Percentiles rank a stretch among this genome's conserved stretches.
Evolutionary conservation across 2,113 vertebrate genomes (phyloP).

Genomic region (Setophaga petechia): DNA sequence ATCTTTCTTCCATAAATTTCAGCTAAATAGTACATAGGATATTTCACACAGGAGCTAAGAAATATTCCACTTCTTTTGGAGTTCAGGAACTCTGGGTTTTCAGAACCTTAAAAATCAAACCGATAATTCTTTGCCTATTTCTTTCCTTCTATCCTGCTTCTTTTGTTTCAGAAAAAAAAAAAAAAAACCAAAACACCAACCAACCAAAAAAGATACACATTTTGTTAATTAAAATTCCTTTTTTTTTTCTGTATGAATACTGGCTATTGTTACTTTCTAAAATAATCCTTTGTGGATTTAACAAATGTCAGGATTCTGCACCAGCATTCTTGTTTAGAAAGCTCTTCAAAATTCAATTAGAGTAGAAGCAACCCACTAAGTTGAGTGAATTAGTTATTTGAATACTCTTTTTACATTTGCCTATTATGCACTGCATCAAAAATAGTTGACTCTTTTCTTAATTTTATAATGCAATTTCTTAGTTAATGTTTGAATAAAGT

Average conservation of each 20-base stretch:
- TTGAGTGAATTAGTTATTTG: conserved; percentile 16
- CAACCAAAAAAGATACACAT: conserved; percentile 17
- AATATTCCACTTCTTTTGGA: not conserved
- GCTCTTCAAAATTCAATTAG: conserved; percentile 25
- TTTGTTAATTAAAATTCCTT: conserved; percentile 64
- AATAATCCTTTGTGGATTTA: conserved; percentile 65
- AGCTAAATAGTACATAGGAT: not conserved
- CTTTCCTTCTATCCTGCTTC: not conserved
- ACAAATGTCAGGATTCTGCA: conserved; percentile 52
- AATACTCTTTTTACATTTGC: conserved; percentile 4
- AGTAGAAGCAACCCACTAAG: conserved; percentile 23
- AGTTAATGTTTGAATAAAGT: not conserved
- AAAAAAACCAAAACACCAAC: not conserved
- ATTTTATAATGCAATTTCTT: not conserved
- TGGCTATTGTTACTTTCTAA: conserved; percentile 56
- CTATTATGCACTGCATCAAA: not conserved
- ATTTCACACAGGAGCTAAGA: not conserved
- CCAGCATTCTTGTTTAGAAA: conserved; percentile 38
- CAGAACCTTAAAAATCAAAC: conserved; percentile 15
- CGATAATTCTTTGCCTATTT: not conserved
- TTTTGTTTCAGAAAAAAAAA: conserved; percentile 58
- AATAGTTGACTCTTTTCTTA: not conserved
- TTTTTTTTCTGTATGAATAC: conserved; percentile 10
- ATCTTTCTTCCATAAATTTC: not conserved
- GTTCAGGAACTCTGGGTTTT: not conserved